phyloP scores from a whole-genome alignment of 1,140 invertebrate species.

The Leptestheria dahalacensis region DNA sequence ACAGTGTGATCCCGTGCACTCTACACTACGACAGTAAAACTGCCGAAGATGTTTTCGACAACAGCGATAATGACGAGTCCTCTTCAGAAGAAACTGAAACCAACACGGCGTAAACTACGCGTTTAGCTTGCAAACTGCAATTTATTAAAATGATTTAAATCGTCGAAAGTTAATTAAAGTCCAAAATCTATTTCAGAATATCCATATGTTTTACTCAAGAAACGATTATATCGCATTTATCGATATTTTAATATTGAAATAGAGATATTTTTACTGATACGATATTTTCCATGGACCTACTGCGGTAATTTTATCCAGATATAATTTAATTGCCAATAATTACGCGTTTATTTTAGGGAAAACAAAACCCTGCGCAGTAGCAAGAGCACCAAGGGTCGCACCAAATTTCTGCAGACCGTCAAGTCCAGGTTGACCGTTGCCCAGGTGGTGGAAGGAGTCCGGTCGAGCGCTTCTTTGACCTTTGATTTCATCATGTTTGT shows the following conservation, averaged over 20 bases:
- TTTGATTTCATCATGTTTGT: constrained; percentile 68
- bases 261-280: too few relatives aligned
- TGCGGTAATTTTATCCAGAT: too few relatives aligned
- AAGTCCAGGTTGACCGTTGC: constrained; percentile 65
- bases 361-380: neutral
- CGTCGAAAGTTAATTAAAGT: constrained; percentile 1
- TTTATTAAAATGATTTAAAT: neutral
- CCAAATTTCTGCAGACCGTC: constrained; percentile 50
- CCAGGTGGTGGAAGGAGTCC: constrained; percentile 65
- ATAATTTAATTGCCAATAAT: too few relatives aligned
- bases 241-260: too few relatives aligned
- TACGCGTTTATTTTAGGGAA: neutral
- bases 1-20: constrained; percentile 23
- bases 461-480: constrained; percentile 54
- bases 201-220: too few relatives aligned
- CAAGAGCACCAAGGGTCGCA: constrained; percentile 26
- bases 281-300: too few relatives aligned
- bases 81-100: constrained; percentile 7
- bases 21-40: constrained; percentile 21
- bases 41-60: constrained; percentile 15
- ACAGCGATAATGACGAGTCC: constrained; percentile 12
- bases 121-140: too few relatives aligned
- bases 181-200: too few relatives aligned
- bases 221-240: too few relatives aligned
- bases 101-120: constrained; percentile 8